These are phyloP conservation scores for Cyphotilapia sp. DNA, from an alignment of 2,113 vertebrate genomes.

Conservation along the genomic window DNA sequence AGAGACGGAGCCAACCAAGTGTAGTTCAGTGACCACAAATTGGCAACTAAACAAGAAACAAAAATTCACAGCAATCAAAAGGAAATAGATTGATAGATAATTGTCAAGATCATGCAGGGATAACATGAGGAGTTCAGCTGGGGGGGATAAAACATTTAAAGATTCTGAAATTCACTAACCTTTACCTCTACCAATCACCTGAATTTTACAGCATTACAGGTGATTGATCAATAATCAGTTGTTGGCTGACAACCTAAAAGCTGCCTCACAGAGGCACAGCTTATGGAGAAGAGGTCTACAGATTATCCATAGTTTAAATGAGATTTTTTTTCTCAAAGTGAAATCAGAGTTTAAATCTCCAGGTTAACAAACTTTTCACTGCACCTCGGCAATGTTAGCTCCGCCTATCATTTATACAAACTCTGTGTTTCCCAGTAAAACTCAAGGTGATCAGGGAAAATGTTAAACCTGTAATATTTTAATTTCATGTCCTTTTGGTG, in stretches of 20 bases:
- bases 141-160: neutral
- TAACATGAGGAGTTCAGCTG: neutral
- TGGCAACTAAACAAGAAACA: neutral
- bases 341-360: neutral
- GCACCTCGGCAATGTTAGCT: fast-evolving
- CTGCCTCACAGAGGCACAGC: neutral
- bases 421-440: neutral
- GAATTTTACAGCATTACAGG: neutral
- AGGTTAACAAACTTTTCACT: neutral
- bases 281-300: neutral
- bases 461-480: neutral
- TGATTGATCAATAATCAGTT: neutral
- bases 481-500: neutral
- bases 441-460: neutral
- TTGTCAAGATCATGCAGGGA: neutral
- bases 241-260: neutral
- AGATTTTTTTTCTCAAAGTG: neutral
- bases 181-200: neutral
- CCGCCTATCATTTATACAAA: neutral
- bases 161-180: neutral
- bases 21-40: neutral
- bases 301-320: neutral
- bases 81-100: neutral
- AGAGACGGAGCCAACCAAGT: neutral
- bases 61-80: neutral